Percentiles rank a stretch among this genome's conserved stretches.
These are phyloP conservation scores for Lordiphosa andalusiaca DNA, from an alignment of 2,888 invertebrate species.

Conservation along the genomic window DNA sequence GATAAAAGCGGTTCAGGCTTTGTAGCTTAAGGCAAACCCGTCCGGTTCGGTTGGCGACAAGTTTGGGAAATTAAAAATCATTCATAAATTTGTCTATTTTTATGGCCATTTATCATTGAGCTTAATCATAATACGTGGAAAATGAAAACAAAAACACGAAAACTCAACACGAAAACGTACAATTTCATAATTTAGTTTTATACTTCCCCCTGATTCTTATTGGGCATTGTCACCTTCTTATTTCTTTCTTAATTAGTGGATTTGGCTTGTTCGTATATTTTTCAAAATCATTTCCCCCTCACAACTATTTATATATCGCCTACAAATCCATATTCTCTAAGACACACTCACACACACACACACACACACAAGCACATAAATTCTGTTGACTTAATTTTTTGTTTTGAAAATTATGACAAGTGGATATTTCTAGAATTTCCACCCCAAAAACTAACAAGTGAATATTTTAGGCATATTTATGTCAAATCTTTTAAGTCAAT, in stretches of 20 bases:
- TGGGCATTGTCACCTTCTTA: conserved; percentile 58
- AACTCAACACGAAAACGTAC: conserved; percentile 47
- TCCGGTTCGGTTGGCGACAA: conserved; percentile 16
- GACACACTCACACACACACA: too few relatives aligned
- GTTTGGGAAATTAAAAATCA: conserved; percentile 27
- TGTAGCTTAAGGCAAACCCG: conserved; percentile 60
- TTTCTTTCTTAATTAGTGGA: conserved; percentile 70
- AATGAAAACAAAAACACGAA: conserved; percentile 9
- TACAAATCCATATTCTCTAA: conserved; percentile 50
- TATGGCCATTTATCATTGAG: conserved; percentile 39
- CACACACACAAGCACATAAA: conserved; percentile 49
- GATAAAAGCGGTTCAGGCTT: conserved; percentile 72
- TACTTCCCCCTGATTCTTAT: conserved; percentile 7
- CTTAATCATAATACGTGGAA: conserved; percentile 35
- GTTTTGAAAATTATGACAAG: conserved; percentile 69
- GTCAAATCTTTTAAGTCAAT: too few relatives aligned
- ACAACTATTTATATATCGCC: conserved; percentile 55
- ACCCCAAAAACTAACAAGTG: conserved; percentile 7
- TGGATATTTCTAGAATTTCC: conserved; percentile 28
- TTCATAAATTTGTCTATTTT: conserved; percentile 20
- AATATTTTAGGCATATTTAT: conserved; percentile 1
- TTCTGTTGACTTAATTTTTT: conserved; percentile 53
- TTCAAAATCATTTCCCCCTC: conserved; percentile 15
- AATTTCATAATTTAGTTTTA: conserved; percentile 44
- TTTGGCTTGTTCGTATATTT: conserved; percentile 51